A percentile compares a stretch with the other conserved stretches of the same genome.
These are phyloP conservation scores for Poecilus cupreus DNA, from an alignment of 2,888 invertebrate species.

Conservation along the genomic window DNA sequence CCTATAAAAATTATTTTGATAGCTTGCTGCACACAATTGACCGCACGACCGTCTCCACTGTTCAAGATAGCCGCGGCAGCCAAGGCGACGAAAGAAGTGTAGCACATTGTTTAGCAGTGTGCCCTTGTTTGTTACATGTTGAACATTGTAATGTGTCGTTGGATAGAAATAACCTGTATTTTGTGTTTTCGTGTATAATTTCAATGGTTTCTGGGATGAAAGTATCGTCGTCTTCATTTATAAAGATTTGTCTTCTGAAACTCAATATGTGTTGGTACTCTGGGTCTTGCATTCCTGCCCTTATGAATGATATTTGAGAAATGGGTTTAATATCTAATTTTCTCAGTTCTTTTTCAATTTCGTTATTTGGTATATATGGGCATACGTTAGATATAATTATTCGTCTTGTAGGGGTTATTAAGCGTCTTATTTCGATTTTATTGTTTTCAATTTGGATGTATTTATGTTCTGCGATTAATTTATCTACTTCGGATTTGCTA, in stretches of 20 bases:
- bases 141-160: not conserved
- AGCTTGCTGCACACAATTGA: no score
- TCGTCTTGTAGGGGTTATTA: constrained; percentile 25
- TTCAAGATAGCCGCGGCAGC: no score
- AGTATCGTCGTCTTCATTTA: not conserved
- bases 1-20: no score
- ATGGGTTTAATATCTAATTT: not conserved
- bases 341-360: not conserved
- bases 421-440: constrained; percentile 2
- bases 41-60: no score
- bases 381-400: constrained; percentile 46
- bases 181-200: not conserved
- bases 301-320: not conserved
- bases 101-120: not conserved
- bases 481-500: constrained; percentile 7
- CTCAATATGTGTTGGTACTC: not conserved
- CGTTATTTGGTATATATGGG: constrained; percentile 15
- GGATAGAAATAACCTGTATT: not conserved
- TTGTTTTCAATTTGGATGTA: not conserved
- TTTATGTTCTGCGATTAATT: constrained; percentile 31
- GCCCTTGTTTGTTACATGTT: not conserved
- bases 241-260: not conserved
- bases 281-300: not conserved
- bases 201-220: not conserved
- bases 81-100: no score